Conservation (phyloP, 2,888 invertebrate species). For the Luperina nickerlii region DNA sequence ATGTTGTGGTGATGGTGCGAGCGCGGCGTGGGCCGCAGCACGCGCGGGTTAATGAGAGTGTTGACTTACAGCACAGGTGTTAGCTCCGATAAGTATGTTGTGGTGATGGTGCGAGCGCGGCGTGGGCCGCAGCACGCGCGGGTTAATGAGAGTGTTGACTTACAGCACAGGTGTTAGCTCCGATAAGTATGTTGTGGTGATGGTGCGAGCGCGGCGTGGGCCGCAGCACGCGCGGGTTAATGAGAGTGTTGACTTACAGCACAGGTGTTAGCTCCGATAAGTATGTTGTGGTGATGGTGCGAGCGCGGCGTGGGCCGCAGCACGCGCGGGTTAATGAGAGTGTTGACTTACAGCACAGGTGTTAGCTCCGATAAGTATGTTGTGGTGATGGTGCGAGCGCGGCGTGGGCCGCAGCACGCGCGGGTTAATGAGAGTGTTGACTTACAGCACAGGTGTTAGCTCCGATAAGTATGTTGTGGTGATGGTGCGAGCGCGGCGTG, state of each 20-base stretch:
- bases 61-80: slow-evolving; percentile 37
- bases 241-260: slow-evolving; percentile 16
- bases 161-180: no score
- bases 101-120: slow-evolving; percentile 90
- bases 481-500: slow-evolving; percentile 89
- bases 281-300: slow-evolving; percentile 89
- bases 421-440: no score
- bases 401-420: no score
- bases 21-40: no score
- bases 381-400: no score
- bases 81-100: slow-evolving; percentile 81
- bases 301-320: slow-evolving; percentile 85
- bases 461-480: slow-evolving; percentile 85
- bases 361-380: no score
- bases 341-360: no score
- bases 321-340: slow-evolving; percentile 78
- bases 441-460: slow-evolving; percentile 58
- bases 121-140: slow-evolving; percentile 87
- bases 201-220: no score
- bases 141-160: background rate
- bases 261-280: slow-evolving; percentile 74
- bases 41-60: no score
- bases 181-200: no score
- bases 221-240: no score
- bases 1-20: no score